Evolutionary conservation across 2,797 vertebrate genomes (phyloP), one percentile per base, ranked within the genome.

Genomic region (Myotis myotis): DNA sequence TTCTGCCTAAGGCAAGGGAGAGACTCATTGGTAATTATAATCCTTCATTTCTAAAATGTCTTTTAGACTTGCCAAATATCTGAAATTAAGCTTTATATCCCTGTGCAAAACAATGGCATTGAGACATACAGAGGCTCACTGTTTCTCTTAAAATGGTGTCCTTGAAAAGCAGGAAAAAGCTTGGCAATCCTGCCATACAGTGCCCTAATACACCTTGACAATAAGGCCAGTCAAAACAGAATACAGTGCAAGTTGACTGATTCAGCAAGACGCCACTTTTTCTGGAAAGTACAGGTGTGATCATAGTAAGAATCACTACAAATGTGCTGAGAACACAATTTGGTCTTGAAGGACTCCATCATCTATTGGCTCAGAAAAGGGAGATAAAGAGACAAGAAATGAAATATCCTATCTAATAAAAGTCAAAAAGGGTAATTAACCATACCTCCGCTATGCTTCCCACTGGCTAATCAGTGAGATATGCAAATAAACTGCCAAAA

Each of bases 51-150:
- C 36, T 88, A 94, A 90, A 92, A 90, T 79, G 70, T 72, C 74
- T 76, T 57, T 96, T 79, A 90, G n/a, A 83, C 70, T 86, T 95
- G 70, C 57, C 82, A 96, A 89, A 72, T 83, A 79, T 72, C 15
- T 92, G 28, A 91, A 96, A 91, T 90, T 70, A 88, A 81, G 8
- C 51, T 93, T 88, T 30, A 15, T 80, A 80, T 75, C 36, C 72
- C 78, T 80, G 72, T 82, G 64, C 5, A 60, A 87, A 92, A 85
- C 62, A 97, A 90, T 87, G 74, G 87, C 44, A 49, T 68, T 82
- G 53, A 87, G 70, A 95, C 51, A 57, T 49, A 89, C 55, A 94
- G 74, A 93, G 33, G 49, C 16, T 15, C 20, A 90, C 57, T 97
- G 64, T 95, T 95, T 92, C 51, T 17, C 30, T 85, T 71, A 78